Conservation (phyloP, 2,797 vertebrate genomes). For the Macroramphosus scolopax region DNA sequence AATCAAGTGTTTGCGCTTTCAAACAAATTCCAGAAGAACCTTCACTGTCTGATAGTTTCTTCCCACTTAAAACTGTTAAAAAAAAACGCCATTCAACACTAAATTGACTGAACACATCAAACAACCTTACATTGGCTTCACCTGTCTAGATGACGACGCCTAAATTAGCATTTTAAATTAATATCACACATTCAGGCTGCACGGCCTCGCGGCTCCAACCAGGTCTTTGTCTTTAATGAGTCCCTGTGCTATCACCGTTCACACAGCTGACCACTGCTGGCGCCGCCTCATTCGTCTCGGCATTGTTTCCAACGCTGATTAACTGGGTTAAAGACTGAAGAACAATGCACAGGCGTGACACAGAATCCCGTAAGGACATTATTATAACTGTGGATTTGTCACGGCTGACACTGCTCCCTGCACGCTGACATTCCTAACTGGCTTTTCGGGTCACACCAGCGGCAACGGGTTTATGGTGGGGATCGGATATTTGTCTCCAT, state of each 20-base stretch:
- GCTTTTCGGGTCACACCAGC: too few relatives aligned
- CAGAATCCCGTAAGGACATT: neutral
- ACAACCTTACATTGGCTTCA: constrained; percentile 12
- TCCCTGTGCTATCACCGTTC: constrained; percentile 40
- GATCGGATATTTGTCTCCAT: too few relatives aligned
- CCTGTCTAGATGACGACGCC: constrained; percentile 23
- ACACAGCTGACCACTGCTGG: constrained; percentile 31
- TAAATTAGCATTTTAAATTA: constrained; percentile 58
- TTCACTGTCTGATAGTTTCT: too few relatives aligned
- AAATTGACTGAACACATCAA: too few relatives aligned
- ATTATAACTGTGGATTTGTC: too few relatives aligned
- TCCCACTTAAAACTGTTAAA: too few relatives aligned
- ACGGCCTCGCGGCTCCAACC: constrained; percentile 29
- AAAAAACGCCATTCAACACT: too few relatives aligned
- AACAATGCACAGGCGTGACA: neutral
- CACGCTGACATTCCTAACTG: too few relatives aligned
- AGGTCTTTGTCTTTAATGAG: constrained; percentile 43
- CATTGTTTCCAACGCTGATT: constrained; percentile 27
- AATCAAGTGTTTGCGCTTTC: neutral
- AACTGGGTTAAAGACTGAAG: constrained; percentile 14
- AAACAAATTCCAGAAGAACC: constrained; percentile 32
- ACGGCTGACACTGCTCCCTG: too few relatives aligned
- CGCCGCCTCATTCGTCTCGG: constrained; percentile 20
- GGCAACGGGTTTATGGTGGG: too few relatives aligned
- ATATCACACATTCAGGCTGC: constrained; percentile 44